Base-by-base conservation (phyloP, 2,888 invertebrate genomes). In the Erebia epiphron region DNA sequence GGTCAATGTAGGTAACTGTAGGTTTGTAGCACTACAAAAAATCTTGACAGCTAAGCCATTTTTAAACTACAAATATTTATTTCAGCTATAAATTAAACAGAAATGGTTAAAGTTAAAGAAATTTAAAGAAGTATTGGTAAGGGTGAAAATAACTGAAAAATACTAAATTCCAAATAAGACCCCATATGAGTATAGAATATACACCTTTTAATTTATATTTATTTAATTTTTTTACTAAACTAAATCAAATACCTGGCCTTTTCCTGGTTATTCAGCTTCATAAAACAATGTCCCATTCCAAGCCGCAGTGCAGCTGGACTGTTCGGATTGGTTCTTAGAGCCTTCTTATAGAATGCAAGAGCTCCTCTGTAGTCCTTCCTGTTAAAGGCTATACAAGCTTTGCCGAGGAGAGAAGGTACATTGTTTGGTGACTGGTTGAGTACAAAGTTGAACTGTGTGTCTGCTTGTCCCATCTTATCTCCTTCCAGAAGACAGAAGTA, bases 381-480 rank as follows among this genome's bases (percentile, higher is more conserved):
- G 86, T 99, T 99, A 84, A 98, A 99, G 0, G 99, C 98, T 81
- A 99, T 99, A 84, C 99, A 99, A 0, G 99, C 99, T 94, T 99
- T 99, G 14, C 99, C 99, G 63, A 99, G 94, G 70, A 99, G 91
- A 0, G 99, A 99, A 0, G 99, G 99, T 75, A 99, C 99, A 92
- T 99, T 99, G 80, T 98, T 98, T 2, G 97, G 97, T 0, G 97
- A 97, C 82, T 98, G 98, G 88, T 99, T 99, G 49, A 99, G 92
- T 0, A 99, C 99, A 88, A 99, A 99, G 92, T 99, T 99, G 86
- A 99, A 99, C 87, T 99, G 99, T 0, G 99, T 98, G 94, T 99
- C 99, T 0, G 99, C 99, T 91, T 99, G 99, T 75, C 99, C 99
- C 98, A 99, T 98, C 94, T 99, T 99, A 83, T 99, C 99, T 1